phyloP scores from a whole-genome alignment of 2,888 invertebrate genomes.

The Vesta saturnalis region DNA sequence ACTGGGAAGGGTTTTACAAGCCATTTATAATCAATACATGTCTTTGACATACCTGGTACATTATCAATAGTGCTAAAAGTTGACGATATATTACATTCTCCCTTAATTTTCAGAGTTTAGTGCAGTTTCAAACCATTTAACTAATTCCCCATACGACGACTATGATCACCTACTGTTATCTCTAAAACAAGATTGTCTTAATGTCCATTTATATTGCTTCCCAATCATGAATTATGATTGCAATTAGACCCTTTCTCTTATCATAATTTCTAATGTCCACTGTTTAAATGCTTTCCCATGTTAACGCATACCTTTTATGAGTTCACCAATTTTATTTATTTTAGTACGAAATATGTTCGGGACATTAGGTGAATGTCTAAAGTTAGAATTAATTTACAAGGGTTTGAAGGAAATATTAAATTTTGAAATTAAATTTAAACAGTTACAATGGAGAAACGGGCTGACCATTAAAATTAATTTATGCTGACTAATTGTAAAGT shows the following conservation, averaged over 20 bases:
- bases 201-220: background rate
- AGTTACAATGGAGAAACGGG: background rate
- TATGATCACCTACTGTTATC: no score
- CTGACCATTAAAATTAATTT: slow-evolving; percentile 7
- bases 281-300: no score
- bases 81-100: background rate
- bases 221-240: background rate
- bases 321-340: no score
- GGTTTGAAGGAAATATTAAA: background rate
- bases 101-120: background rate
- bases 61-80: background rate
- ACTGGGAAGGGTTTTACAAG: slow-evolving; percentile 5
- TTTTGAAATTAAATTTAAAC: background rate
- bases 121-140: background rate
- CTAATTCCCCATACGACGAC: background rate
- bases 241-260: background rate
- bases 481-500: slow-evolving; percentile 7
- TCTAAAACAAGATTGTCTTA: background rate
- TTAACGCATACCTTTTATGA: no score
- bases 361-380: background rate
- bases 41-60: background rate
- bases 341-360: background rate
- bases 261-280: background rate
- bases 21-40: slow-evolving; percentile 8
- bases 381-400: slow-evolving; percentile 1